These are phyloP conservation scores for Mycetomoellerius zeteki DNA, from an alignment of 1,140 invertebrate species.

Conservation along the genomic window DNA sequence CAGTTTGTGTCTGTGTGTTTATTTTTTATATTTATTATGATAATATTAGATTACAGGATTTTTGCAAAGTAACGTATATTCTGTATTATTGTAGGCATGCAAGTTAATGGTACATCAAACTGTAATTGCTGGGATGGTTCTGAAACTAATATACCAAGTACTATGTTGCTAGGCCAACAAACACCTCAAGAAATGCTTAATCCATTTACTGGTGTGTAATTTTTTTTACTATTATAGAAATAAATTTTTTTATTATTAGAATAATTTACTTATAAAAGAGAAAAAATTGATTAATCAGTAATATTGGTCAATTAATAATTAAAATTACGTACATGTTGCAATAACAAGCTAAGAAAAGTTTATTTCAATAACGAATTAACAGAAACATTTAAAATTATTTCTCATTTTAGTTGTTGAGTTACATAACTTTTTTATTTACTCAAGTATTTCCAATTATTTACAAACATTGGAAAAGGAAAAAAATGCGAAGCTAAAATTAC, in stretches of 20 bases:
- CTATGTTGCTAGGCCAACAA: conserved; percentile 85
- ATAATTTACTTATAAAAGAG: conserved; percentile 2
- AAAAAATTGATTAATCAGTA: not conserved
- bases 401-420: not conserved
- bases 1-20: not conserved
- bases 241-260: too few relatives aligned
- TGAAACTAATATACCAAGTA: conserved; percentile 85
- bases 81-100: conserved; percentile 81
- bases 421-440: not conserved
- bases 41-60: not conserved
- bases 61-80: conserved; percentile 16
- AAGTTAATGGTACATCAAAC: conserved; percentile 86
- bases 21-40: not conserved
- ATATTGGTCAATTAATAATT: conserved; percentile 3
- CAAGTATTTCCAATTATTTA: not conserved
- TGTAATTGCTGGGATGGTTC: conserved; percentile 87
- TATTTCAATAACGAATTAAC: not conserved
- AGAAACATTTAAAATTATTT: conserved; percentile 5
- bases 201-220: conserved; percentile 83
- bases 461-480: conserved; percentile 50
- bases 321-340: not conserved
- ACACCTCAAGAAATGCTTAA: conserved; percentile 85
- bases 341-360: not conserved
- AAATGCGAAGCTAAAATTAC: conserved; percentile 77
- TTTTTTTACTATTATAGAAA: not conserved